Evolutionary conservation across 2,888 invertebrate genomes (phyloP), one percentile per base, ranked within the genome.

Genomic region (Himalopsyche japonica): DNA sequence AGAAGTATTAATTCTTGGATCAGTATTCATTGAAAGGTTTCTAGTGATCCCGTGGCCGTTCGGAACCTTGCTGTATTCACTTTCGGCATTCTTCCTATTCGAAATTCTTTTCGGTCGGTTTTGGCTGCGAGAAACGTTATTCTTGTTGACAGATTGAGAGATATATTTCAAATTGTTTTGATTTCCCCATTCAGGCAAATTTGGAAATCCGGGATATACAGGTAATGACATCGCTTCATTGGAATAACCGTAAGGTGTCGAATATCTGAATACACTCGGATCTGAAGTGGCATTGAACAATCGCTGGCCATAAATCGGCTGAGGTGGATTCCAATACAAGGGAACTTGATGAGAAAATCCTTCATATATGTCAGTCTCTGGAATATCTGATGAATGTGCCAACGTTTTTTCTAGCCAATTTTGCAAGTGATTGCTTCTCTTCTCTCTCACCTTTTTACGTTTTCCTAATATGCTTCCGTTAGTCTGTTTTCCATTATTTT

Each of bases 171-270:
- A 5, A 20, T 77, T 37, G 27, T 34, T 70, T 43, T 76, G 82
- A n/a, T 37, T 80, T 47, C 57, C 43, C 76, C 49, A 83, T n/a
- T 83, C 37, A 3, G 79, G 81, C n/a, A 27, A 12, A 20, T 82
- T 82, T n/a, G 82, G 82, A 49, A 80, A 85, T 34, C 78, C 47
- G 1, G 84, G 49, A 87, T 94, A 93, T 87, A 94, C 91, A 20
- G 95, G 95, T 87, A 95, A 90, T 10, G 95, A 94, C 89, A 94
- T 91, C 0, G 95, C 94, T 89, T 95, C 95, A 85, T 93, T 90
- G 5, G 93, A 89, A 87, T 91, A 93, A 2, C 92, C 91, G 88
- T 93, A 92, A 18, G 86, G 86, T 57, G 81, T 76, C 0, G 90
- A 89, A 83, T 91, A 91, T 76, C 89, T 89, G 79, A 91, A 91